phyloP scores from a whole-genome alignment of 2,888 invertebrate species.

The Campoplex nolae region DNA sequence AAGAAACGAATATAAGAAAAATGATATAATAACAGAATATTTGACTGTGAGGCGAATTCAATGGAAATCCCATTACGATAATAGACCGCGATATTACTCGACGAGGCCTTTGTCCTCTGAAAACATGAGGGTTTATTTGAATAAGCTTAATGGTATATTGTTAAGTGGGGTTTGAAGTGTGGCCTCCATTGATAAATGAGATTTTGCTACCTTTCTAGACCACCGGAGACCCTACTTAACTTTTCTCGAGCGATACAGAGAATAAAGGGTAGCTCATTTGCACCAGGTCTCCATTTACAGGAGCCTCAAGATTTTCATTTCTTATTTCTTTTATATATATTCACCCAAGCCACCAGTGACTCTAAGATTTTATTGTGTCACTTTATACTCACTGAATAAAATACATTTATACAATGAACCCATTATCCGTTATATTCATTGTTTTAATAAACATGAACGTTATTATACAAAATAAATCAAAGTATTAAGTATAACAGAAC shows the following conservation, averaged over 20 bases:
- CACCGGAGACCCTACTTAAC: constrained; percentile 69
- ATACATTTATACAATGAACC: constrained; percentile 43
- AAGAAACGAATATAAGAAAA: constrained; percentile 73
- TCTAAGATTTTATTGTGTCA: constrained; percentile 42
- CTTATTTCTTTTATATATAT: constrained; percentile 22
- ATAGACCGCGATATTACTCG: constrained; percentile 45
- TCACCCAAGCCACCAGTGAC: constrained; percentile 24
- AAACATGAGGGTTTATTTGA: constrained; percentile 53
- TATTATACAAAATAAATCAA: not conserved
- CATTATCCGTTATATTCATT: constrained; percentile 45
- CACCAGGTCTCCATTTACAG: constrained; percentile 39
- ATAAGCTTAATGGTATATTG: constrained; percentile 55
- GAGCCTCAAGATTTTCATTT: constrained; percentile 40
- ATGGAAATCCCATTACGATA: constrained; percentile 43
- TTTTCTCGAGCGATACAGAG: constrained; percentile 67
- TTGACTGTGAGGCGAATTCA: constrained; percentile 43
- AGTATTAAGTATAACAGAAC: not conserved
- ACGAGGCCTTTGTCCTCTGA: constrained; percentile 42
- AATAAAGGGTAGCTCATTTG: constrained; percentile 66
- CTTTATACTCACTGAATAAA: constrained; percentile 10
- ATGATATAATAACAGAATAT: constrained; percentile 14
- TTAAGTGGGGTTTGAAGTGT: constrained; percentile 40
- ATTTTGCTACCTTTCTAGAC: constrained; percentile 69
- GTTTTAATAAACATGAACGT: constrained; percentile 20
- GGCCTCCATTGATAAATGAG: constrained; percentile 71